Percentiles rank a stretch among this genome's conserved stretches.
These are phyloP conservation scores for Varecia variegata DNA, from an alignment of 2,797 vertebrate species.

Conservation along the genomic window DNA sequence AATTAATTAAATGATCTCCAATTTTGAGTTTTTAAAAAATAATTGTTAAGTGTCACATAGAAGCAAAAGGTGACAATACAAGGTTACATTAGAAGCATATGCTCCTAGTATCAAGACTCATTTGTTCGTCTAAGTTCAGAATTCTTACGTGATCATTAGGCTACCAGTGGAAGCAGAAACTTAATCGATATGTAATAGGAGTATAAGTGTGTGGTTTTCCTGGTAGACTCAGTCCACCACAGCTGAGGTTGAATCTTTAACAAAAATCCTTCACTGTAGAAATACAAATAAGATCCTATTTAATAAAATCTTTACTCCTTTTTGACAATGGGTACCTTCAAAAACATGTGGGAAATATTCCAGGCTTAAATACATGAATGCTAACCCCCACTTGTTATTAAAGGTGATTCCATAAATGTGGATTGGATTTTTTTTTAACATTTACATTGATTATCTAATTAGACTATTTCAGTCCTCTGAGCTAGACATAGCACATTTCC, in stretches of 20 bases:
- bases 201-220: neutral
- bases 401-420: neutral
- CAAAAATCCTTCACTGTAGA: neutral
- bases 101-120: neutral
- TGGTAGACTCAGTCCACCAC: neutral
- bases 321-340: neutral
- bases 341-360: neutral
- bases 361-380: neutral
- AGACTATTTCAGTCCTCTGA: neutral
- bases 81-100: neutral
- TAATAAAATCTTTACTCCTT: neutral
- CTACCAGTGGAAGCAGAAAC: neutral
- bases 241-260: neutral
- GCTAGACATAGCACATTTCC: neutral
- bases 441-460: neutral
- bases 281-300: constrained; percentile 21
- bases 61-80: neutral
- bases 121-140: neutral
- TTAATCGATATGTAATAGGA: neutral
- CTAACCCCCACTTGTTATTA: neutral
- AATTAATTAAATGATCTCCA: neutral
- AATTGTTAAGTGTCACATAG: neutral
- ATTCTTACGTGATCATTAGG: neutral
- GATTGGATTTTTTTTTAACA: neutral
- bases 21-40: neutral